These are phyloP conservation scores for Ctenochaetus hawaiiensis DNA, from an alignment of 2,797 vertebrate genomes.

Conservation along the genomic window DNA sequence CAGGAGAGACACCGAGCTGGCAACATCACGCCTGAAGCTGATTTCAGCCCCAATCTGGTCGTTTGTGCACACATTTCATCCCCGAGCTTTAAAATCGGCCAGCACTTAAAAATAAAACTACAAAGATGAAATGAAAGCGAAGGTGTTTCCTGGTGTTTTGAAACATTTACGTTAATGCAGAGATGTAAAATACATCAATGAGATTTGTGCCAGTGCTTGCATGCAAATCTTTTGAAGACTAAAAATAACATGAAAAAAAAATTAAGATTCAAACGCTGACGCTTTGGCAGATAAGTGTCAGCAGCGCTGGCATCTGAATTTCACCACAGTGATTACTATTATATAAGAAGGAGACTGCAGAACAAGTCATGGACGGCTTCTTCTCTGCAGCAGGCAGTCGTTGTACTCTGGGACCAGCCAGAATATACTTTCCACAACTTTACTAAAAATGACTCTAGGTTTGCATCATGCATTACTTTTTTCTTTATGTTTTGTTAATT, in stretches of 20 bases:
- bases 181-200: background rate
- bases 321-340: conserved; percentile 56
- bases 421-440: conserved; percentile 2
- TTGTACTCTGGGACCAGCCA: background rate
- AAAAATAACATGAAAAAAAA: conserved; percentile 42
- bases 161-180: background rate
- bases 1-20: conserved; percentile 39
- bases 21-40: conserved; percentile 17
- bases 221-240: conserved; percentile 37
- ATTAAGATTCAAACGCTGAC: conserved; percentile 57
- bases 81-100: background rate
- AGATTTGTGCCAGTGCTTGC: conserved; percentile 15
- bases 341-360: conserved; percentile 54
- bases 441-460: background rate
- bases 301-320: conserved; percentile 51
- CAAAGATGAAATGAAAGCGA: background rate
- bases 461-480: background rate
- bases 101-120: background rate
- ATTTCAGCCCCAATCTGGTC: background rate
- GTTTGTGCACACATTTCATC: background rate
- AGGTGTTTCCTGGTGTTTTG: background rate
- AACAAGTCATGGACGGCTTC: conserved; percentile 30
- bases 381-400: conserved; percentile 16
- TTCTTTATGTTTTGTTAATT: background rate
- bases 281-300: conserved; percentile 64